These are phyloP conservation scores for Malaclemys terrapin DNA, from an alignment of 2,113 vertebrate genomes.

Conservation along the genomic window DNA sequence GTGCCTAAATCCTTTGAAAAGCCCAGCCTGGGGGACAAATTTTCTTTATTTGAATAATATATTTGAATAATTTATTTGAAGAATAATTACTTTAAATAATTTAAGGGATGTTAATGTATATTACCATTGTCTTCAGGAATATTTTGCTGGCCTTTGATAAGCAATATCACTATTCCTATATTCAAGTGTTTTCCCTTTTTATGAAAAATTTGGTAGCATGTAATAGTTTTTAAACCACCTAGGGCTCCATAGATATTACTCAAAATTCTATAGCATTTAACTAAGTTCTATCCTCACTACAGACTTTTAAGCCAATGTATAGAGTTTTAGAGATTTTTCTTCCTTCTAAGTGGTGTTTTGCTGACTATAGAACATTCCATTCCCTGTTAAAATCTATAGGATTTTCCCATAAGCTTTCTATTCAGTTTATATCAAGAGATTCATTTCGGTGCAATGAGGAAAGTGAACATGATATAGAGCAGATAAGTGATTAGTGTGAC, in stretches of 20 bases:
- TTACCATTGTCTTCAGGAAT: neutral
- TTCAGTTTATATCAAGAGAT: neutral
- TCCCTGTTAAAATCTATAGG: accelerated
- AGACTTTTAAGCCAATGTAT: neutral
- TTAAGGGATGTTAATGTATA: neutral
- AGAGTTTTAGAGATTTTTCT: neutral
- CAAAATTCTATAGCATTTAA: neutral
- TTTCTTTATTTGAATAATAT: neutral
- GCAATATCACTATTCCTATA: neutral
- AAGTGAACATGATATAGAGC: neutral
- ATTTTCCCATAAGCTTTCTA: neutral
- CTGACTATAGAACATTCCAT: neutral
- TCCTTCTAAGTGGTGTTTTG: neutral
- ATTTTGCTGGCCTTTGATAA: neutral
- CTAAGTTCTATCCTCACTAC: neutral
- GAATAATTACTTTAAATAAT: neutral
- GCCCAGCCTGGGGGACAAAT: neutral
- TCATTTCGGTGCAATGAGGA: accelerated
- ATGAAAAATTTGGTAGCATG: neutral
- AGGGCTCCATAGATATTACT: neutral
- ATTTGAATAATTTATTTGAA: neutral
- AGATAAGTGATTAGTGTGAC: neutral
- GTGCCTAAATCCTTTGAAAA: slow-evolving; percentile 9
- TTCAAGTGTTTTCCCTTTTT: neutral
- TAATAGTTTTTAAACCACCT: neutral